These are phyloP conservation scores for Sebastes elongatus DNA, from an alignment of 2,797 vertebrate genomes.

Conservation along the genomic window DNA sequence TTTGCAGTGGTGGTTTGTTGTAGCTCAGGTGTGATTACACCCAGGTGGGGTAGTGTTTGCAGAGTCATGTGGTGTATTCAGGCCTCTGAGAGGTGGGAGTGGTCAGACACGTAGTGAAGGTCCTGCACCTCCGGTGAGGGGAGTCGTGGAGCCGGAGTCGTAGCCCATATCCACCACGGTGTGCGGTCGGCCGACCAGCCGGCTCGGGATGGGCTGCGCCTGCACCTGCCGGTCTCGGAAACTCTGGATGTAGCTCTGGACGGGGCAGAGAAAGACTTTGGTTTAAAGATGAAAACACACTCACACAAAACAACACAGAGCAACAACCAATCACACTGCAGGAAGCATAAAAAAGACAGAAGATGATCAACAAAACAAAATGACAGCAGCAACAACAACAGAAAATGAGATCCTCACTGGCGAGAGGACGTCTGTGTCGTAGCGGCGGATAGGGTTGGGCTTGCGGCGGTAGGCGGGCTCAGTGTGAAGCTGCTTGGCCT, in stretches of 20 bases:
- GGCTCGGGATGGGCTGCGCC: constrained; percentile 81
- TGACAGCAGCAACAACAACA: not conserved
- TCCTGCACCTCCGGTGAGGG: constrained; percentile 87
- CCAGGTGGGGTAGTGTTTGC: not conserved
- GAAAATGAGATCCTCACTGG: constrained; percentile 83
- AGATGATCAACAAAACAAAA: not conserved
- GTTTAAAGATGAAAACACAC: not conserved
- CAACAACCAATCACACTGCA: too few species aligned
- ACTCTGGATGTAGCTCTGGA: constrained; percentile 99
- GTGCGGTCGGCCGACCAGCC: constrained; percentile 84
- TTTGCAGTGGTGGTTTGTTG: constrained; percentile 5
- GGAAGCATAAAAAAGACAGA: not conserved
- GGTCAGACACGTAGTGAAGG: constrained; percentile 87
- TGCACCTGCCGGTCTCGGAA: constrained; percentile 94
- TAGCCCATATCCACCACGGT: constrained; percentile 90
- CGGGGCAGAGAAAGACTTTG: not conserved
- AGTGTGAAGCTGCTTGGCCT: constrained; percentile 85
- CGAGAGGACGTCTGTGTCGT: constrained; percentile 96
- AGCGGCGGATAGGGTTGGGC: constrained; percentile 95
- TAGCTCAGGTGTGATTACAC: not conserved
- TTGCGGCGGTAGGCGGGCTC: constrained; percentile 95
- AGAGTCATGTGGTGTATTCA: constrained; percentile 17
- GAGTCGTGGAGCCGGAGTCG: constrained; percentile 89
- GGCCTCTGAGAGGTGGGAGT: not conserved
- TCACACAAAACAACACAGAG: not conserved